These are phyloP conservation scores for Papilio elwesi DNA, from an alignment of 2,888 invertebrate species.

Conservation along the genomic window DNA sequence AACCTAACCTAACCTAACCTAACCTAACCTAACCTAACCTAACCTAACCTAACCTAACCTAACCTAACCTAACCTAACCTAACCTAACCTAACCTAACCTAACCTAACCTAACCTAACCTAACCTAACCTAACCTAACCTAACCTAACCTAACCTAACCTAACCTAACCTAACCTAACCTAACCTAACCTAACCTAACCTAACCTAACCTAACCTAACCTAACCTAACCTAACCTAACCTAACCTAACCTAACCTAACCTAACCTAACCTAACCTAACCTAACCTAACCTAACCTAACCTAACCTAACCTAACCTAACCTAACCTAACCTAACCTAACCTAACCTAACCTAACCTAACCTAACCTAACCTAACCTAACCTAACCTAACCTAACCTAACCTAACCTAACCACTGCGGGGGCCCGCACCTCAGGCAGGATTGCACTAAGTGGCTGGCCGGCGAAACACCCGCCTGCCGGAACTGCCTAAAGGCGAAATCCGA, in stretches of 20 bases:
- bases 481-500: no score
- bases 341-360: constrained; percentile 45
- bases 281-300: constrained; percentile 41
- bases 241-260: neutral
- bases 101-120: constrained; percentile 42
- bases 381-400: constrained; percentile 39
- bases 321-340: constrained; percentile 45
- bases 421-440: no score
- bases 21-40: constrained; percentile 40
- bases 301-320: constrained; percentile 45
- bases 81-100: constrained; percentile 40
- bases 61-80: constrained; percentile 37
- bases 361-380: constrained; percentile 42
- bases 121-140: constrained; percentile 42
- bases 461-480: no score
- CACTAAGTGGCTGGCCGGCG: no score
- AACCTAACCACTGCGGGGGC: constrained; percentile 21
- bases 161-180: constrained; percentile 42
- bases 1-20: constrained; percentile 38
- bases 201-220: constrained; percentile 8
- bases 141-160: constrained; percentile 40
- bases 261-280: neutral
- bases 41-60: constrained; percentile 45
- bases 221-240: constrained; percentile 2
- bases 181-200: constrained; percentile 17